phyloP scores from a whole-genome alignment of 2,797 vertebrate genomes.

The Gambelia wislizenii region DNA sequence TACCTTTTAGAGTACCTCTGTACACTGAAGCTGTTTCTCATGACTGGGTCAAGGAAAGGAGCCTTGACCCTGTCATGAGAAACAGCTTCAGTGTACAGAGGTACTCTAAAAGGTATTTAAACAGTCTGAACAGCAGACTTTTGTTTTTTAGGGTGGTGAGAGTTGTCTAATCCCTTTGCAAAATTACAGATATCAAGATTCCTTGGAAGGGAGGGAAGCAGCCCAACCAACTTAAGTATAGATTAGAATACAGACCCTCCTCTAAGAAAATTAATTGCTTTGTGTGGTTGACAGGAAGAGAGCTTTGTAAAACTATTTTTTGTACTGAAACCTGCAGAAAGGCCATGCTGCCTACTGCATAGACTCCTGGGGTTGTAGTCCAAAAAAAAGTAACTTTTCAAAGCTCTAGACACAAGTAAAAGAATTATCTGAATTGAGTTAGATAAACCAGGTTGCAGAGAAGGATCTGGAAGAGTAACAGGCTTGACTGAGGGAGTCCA shows the following conservation, averaged over 20 bases:
- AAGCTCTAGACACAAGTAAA: neutral
- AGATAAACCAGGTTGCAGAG: neutral
- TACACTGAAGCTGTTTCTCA: neutral
- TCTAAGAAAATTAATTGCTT: neutral
- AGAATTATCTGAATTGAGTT: no score
- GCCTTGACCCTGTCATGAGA: neutral
- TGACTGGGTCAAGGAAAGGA: neutral
- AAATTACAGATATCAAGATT: neutral
- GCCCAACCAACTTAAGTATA: neutral
- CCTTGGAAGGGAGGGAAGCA: neutral
- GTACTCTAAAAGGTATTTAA: neutral
- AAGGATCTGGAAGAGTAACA: neutral
- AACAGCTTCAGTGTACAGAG: neutral
- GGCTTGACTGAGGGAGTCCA: rapidly evolving
- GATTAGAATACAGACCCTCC: neutral
- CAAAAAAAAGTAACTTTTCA: neutral
- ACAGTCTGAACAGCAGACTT: no score
- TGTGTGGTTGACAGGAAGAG: constrained; percentile 5
- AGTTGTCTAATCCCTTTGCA: neutral
- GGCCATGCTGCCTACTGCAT: neutral
- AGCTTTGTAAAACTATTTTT: no score
- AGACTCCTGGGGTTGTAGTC: no score
- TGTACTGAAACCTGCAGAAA: no score
- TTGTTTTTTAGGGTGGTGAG: neutral
- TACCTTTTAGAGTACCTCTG: neutral